Base-by-base conservation (phyloP, 2,797 vertebrate genomes). In the Remorina albescens region DNA sequence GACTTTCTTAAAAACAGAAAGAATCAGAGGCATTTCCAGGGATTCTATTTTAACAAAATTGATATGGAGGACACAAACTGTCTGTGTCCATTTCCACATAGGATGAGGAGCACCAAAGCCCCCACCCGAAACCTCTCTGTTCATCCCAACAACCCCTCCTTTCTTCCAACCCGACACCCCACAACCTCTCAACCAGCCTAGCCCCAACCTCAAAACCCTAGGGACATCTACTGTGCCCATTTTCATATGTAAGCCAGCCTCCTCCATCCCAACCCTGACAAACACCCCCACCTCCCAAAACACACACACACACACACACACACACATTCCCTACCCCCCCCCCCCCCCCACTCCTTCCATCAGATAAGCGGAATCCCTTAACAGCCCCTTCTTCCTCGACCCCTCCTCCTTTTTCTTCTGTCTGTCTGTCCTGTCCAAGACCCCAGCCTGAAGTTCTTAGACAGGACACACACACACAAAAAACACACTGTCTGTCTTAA, bases 181-280 rank as follows among this genome's bases (percentile, higher is more conserved):
- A 56, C 76, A 89, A 70, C 74, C 81, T 61, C 76, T 76, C 71
- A 63, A 86, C 81, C 86, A 89, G 75, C 58, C 71, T 55, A 37
- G 21, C 64, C 67, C 74, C 80, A 67, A 77, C 87, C 80, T 61
- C 72, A 76, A 90, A 76, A 76, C 90, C 89, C 89, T 65, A 28
- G 87, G 89, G 89, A 91, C 86, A 86, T 84, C 66, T 63, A 82
- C 86, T 91, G 87, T 90, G 90, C 86, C 88, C 87, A 90, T 91
- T 90, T 89, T 91, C 85, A 89, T 88, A 88, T 89, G 84, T 78
- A 58, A 90, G 81, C 81, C 84, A 86, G 71, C 55, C 67, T 79
- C 77, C 64, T 83, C 59, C 59, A 86, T 50, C 67, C 46, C 23
- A 8, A 71, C 25, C 36, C 63, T 69, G 72, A 83, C 77, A 84